Conservation (phyloP, 1,140 invertebrate species). For the Ditylenchus dipsaci region DNA sequence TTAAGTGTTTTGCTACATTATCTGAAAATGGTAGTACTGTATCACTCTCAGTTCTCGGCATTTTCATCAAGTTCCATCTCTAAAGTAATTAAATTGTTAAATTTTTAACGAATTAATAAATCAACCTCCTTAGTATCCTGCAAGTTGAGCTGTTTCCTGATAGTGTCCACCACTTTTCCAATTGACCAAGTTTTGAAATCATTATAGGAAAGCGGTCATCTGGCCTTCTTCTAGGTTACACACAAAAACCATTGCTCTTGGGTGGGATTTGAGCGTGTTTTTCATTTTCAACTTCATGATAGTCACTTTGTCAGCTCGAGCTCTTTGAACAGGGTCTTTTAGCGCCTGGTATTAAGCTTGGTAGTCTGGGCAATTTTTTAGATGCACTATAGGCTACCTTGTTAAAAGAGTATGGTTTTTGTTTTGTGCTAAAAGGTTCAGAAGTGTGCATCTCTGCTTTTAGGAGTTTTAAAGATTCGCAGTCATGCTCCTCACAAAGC, state of each 20-base stretch:
- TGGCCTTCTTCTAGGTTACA: not conserved
- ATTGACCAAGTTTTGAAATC: slow-evolving; percentile 10
- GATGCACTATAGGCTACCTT: not conserved
- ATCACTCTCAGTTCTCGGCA: not conserved
- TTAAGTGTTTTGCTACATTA: not conserved
- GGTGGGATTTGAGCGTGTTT: slow-evolving; percentile 4
- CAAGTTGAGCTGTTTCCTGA: slow-evolving; percentile 1
- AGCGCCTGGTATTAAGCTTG: not conserved
- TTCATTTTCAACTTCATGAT: slow-evolving; percentile 13
- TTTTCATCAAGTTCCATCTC: not conserved
- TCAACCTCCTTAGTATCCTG: not conserved
- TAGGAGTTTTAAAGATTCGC: not conserved
- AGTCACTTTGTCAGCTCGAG: slow-evolving; percentile 10
- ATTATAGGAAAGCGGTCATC: slow-evolving; percentile 8
- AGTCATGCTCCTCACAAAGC: not conserved
- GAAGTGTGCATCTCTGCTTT: not conserved
- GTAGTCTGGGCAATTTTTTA: too few relatives aligned
- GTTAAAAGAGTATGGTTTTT: not conserved
- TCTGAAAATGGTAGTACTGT: not conserved
- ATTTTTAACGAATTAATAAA: not conserved
- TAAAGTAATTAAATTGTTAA: not conserved
- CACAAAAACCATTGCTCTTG: slow-evolving; percentile 12
- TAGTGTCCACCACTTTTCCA: slow-evolving; percentile 8
- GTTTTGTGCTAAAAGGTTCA: not conserved
- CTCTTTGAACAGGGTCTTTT: not conserved